Evolutionary conservation across 2,113 vertebrate species (phyloP), one percentile per base, ranked within the genome.

Genomic region (Gambusia affinis): DNA sequence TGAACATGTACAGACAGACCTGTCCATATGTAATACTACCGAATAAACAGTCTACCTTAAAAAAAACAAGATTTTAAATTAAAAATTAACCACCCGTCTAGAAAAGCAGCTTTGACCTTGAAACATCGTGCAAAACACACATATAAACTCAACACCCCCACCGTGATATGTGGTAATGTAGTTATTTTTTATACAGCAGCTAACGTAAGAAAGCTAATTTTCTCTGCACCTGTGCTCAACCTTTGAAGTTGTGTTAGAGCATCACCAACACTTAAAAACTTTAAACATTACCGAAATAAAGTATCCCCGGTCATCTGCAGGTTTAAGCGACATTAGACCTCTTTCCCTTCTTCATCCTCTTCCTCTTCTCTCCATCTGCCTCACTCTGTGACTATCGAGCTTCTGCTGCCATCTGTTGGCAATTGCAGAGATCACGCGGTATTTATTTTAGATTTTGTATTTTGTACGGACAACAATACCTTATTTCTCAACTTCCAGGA

Each of bases 401-500:
- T 31, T 51, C 29, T 60, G 64, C 39, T 68, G 47, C 67, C 69
- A 67, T 30, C 76, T 72, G 31, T 22, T 51, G 54, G 39, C 35
- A 7, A 1, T 3, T 15, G 4, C 11, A 31, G 4, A 3, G 3
- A 15, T 4, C 3, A 39, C 42, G 24, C 10, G 2, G 10, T 1
- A 12, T 19, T 65, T 65, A 19, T 19, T 47, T 47, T 47, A 19
- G 1, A 19, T 17, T 19, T 19, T 47, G 14, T 22, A 10, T 57
- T 24, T 57, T 67, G 6, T 28, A 27, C 15, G 27, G 24, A 39
- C 14, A 39, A 37, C 1, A 65, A 12, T 6, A n/a, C 8, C 10
- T 39, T 12, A n/a, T 27, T 42, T 15, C 7, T 12, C 8, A 27
- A 3, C 1, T 44, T 17, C 1, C n/a, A 44, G 8, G 7, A 0